A percentile compares a stretch with the other conserved stretches of the same genome.
Evolutionary conservation across 2,113 vertebrate genomes (phyloP).

Genomic region (Corythornis vintsioides): DNA sequence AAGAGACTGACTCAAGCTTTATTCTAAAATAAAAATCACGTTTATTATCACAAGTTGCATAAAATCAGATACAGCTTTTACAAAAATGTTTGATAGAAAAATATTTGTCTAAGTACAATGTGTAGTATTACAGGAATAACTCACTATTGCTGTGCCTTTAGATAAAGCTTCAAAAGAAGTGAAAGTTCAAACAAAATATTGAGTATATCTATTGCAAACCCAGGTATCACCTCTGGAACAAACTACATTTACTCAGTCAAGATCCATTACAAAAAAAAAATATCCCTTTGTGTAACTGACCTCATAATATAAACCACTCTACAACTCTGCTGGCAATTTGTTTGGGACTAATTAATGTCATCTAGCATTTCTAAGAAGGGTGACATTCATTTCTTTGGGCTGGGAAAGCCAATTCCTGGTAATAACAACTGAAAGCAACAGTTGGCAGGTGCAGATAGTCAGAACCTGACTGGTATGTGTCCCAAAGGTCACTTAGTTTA

Average conservation of each 20-base stretch:
- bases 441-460: neutral
- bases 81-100: constrained; percentile 81
- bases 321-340: neutral
- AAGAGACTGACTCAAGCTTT: constrained; percentile 56
- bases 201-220: constrained; percentile 58
- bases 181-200: constrained; percentile 47
- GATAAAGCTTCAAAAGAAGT: constrained; percentile 78
- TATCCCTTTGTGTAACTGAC: neutral
- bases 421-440: neutral
- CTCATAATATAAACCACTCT: neutral
- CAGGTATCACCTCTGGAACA: constrained; percentile 22
- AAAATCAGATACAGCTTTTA: constrained; percentile 81
- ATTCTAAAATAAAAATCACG: constrained; percentile 83
- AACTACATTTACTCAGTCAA: constrained; percentile 16
- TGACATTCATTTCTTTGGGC: neutral
- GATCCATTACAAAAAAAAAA: constrained; percentile 49
- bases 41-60: constrained; percentile 84
- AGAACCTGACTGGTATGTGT: neutral
- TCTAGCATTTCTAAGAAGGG: neutral
- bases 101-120: constrained; percentile 72
- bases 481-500: constrained; percentile 70
- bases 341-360: neutral
- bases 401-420: constrained; percentile 13
- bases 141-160: constrained; percentile 74
- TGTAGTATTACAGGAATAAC: constrained; percentile 71